These are phyloP conservation scores for Gephyroberyx darwinii DNA, from an alignment of 2,797 vertebrate species.

Conservation along the genomic window DNA sequence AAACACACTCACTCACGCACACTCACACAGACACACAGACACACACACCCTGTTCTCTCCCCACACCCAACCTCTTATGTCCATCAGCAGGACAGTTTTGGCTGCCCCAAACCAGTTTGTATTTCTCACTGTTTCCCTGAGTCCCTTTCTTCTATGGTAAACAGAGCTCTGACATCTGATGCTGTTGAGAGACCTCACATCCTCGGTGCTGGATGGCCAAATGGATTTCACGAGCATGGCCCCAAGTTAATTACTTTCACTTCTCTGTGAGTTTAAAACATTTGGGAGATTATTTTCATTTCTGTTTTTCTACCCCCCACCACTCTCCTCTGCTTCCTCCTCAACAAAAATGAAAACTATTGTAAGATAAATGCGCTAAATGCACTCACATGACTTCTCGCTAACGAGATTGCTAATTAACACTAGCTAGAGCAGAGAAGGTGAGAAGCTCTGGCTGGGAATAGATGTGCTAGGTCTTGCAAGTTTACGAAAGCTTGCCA, in stretches of 20 bases:
- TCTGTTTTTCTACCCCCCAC: slow-evolving; percentile 22
- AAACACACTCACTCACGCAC: slow-evolving; percentile 26
- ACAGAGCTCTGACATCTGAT: slow-evolving; percentile 58
- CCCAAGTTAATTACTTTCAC: slow-evolving; percentile 67
- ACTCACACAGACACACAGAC: slow-evolving; percentile 16
- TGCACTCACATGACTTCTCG: slow-evolving; percentile 70
- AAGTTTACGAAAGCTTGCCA: slow-evolving; percentile 38
- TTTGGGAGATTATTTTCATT: slow-evolving; percentile 59
- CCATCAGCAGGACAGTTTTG: slow-evolving; percentile 15
- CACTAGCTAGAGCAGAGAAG: slow-evolving; percentile 75
- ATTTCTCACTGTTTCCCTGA: slow-evolving; percentile 46
- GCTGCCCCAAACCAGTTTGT: slow-evolving; percentile 28
- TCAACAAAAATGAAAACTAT: slow-evolving; percentile 52
- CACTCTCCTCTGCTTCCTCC: slow-evolving; percentile 37
- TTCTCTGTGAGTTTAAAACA: slow-evolving; percentile 59
- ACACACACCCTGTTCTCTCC: background rate
- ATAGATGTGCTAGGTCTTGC: slow-evolving; percentile 81
- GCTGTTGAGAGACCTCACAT: slow-evolving; percentile 48
- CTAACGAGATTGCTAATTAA: slow-evolving; percentile 82
- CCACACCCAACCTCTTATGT: background rate
- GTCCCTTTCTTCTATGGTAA: slow-evolving; percentile 35
- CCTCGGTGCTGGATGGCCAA: slow-evolving; percentile 41
- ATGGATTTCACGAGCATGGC: slow-evolving; percentile 54
- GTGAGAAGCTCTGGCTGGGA: slow-evolving; percentile 78
- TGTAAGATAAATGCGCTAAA: slow-evolving; percentile 67